These are phyloP conservation scores for Drosophila fungiperda DNA, from an alignment of 2,888 invertebrate species.

Conservation along the genomic window DNA sequence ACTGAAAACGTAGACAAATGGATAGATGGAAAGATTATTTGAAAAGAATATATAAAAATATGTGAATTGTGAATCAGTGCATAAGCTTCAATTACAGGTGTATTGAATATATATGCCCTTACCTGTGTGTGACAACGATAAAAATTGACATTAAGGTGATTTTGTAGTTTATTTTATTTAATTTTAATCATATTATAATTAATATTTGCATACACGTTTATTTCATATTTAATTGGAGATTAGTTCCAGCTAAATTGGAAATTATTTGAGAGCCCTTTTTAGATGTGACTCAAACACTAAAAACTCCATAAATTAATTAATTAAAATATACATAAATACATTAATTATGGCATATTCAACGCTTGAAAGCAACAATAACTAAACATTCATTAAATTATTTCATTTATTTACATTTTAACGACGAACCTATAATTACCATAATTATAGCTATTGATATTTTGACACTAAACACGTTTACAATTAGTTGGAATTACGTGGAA, in stretches of 20 bases:
- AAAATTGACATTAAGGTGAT: neutral
- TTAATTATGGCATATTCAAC: slow-evolving; percentile 1
- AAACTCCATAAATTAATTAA: neutral
- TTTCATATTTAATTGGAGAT: slow-evolving; percentile 10
- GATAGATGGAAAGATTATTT: slow-evolving; percentile 1
- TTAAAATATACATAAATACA: neutral
- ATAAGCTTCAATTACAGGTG: neutral
- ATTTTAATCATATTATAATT: neutral
- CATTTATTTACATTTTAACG: slow-evolving; percentile 37
- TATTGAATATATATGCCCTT: slow-evolving; percentile 6
- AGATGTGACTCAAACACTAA: neutral
- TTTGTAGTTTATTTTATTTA: slow-evolving; percentile 21
- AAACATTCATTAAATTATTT: slow-evolving; percentile 9
- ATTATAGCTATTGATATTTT: slow-evolving; percentile 48
- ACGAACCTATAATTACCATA: slow-evolving; percentile 6
- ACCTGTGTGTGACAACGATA: slow-evolving; percentile 17
- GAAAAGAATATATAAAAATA: neutral
- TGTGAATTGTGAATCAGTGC: slow-evolving; percentile 10
- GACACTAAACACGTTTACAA: slow-evolving; percentile 28
- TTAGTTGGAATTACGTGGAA: slow-evolving; percentile 23
- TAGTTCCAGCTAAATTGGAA: slow-evolving; percentile 2
- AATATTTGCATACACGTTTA: slow-evolving; percentile 8
- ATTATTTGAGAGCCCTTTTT: neutral
- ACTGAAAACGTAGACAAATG: slow-evolving; percentile 47
- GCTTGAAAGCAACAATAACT: slow-evolving; percentile 31